Evolutionary conservation across 2,797 vertebrate species (phyloP), one percentile per base, ranked within the genome.

Genomic region (Gymnopithys bicolor): DNA sequence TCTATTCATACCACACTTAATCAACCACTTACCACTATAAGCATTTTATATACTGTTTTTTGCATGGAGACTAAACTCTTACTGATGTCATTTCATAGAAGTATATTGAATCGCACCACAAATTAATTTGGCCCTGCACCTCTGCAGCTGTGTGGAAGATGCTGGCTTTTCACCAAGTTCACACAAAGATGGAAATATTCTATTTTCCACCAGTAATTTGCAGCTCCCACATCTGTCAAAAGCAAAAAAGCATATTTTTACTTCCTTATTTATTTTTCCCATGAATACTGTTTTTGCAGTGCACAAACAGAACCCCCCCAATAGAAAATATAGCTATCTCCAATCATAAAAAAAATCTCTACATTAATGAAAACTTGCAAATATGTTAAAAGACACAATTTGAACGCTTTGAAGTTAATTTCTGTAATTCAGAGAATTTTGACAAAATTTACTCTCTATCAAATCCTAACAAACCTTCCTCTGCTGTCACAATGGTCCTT

Each of bases 71-170:
- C 89, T 91, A 78, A 93, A 91, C n/a, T 83, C 84, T 64, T 92
- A 55, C 87, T 95, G 82, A 83, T 86, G 48, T 71, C 1, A 71
- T 89, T 92, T 86, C 51, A 59, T 24, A 81, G 82, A 94, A 87
- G 79, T 93, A 75, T 79, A 60, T 68, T 93, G 87, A 96, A 94
- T 94, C 93, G 67, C 84, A 95, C 82, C 82, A 95, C 2, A 1
- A 87, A 95, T 93, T 92, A 89, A 91, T 91, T 89, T 97, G 96
- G 93, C 94, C 95, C 94, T 60, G 92, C 92, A 96, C 95, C 90
- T 95, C 95, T 94, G 95, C 96, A 97, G 95, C 96, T 97, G 95
- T 94, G 93, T 91, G 89, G 82, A 95, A 95, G 94, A 95, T 87
- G 24, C 21, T 97, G 95, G 94, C 94, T 96, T 95, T 95, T 95